Base-by-base conservation (phyloP, 2,113 vertebrate genomes). In the Megaleporinus macrocephalus region DNA sequence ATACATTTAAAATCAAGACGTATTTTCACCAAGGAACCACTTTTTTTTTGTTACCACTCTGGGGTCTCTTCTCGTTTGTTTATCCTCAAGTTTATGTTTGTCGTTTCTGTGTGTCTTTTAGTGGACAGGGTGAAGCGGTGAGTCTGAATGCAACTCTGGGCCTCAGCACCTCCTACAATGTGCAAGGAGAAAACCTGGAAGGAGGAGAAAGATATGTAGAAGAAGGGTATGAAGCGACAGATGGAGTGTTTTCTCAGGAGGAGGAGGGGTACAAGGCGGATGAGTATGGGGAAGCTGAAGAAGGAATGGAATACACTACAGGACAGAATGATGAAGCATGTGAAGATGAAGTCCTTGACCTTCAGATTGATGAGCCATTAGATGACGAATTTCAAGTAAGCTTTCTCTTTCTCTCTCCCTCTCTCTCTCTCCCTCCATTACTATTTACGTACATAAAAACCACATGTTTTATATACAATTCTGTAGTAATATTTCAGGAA, bases 311-410 rank as follows among this genome's bases (percentile, higher is more conserved):
- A 83, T 97, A 98, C 84, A 85, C 84, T 11, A 94, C 90, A 80
- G 95, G 95, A 81, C 94, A 89, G 18, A 94, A 92, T 30, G 94
- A 94, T 86, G 95, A 90, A 84, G 95, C 93, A 15, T 96, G 95
- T 92, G 94, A 87, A 75, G 96, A 98, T 87, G 97, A 96, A 92
- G 97, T 99, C 91, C 85, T 99, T 86, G 97, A 99, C 92, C 94
- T 99, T 80, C 95, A 98, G 93, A 97, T 99, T 95, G 96, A 94
- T 91, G 98, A 99, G 84, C 96, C 97, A 41, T 82, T 98, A 77
- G 98, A 99, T 82, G 89, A 93, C 61, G 97, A 99, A 89, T 99
- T 98, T 95, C 95, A 97, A 93, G 98, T 99, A 94, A 97, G 97
- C 55, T 4, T 13, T 22, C 53, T n/a, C 22, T 24, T 7, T 20